A percentile compares a stretch with the other conserved stretches of the same genome.
phyloP scores from a whole-genome alignment of 2,888 invertebrate species.

The Orchesella flavescens region DNA sequence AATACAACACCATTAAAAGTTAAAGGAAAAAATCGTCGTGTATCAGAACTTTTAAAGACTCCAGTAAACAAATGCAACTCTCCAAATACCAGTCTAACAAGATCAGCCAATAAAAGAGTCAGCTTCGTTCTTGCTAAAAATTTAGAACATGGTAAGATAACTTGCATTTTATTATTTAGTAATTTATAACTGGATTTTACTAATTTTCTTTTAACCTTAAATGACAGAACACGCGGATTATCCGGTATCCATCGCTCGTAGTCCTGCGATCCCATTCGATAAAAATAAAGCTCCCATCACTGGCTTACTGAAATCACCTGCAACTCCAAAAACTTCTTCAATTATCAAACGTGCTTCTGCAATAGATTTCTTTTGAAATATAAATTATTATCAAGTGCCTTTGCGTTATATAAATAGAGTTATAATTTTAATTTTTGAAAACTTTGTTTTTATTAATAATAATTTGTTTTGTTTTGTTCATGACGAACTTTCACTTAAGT shows the following conservation, averaged over 20 bases:
- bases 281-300: conserved; percentile 81
- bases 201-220: conserved; percentile 10
- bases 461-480: no score
- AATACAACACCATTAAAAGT: conserved; percentile 28
- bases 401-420: no score
- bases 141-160: conserved; percentile 77
- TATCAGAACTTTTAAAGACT: conserved; percentile 21
- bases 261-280: conserved; percentile 85
- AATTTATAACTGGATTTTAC: not conserved
- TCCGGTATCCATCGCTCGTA: conserved; percentile 80
- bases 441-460: no score
- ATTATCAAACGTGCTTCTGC: conserved; percentile 37
- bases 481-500: no score
- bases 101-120: conserved; percentile 77
- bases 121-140: conserved; percentile 83
- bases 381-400: not conserved
- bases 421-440: no score
- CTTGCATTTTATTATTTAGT: not conserved
- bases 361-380: conserved; percentile 51
- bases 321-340: conserved; percentile 8
- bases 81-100: not conserved
- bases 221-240: conserved; percentile 81
- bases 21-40: conserved; percentile 17
- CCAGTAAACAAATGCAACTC: not conserved
- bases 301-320: conserved; percentile 80